Conservation (phyloP, 1,140 invertebrate genomes). For the Agrilus planipennis region DNA sequence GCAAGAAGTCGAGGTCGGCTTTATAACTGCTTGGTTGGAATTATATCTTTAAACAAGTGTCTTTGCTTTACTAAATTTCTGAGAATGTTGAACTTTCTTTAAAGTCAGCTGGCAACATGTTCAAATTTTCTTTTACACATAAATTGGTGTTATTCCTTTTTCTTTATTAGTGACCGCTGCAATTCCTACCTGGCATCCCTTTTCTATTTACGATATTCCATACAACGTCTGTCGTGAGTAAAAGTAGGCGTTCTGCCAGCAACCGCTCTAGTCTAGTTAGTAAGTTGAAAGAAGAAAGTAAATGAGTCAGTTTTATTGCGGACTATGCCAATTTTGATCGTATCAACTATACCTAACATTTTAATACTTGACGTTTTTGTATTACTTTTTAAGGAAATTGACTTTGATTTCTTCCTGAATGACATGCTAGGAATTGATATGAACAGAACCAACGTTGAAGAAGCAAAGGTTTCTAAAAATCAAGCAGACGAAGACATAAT, state of each 20-base stretch:
- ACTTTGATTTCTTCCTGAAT: constrained; percentile 16
- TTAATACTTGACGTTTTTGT: not conserved
- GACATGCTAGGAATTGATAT: constrained; percentile 21
- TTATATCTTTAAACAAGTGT: too few species aligned
- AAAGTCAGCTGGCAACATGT: too few species aligned
- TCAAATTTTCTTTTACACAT: too few species aligned
- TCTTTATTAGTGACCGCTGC: too few species aligned
- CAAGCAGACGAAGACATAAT: too few species aligned
- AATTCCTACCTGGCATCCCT: too few species aligned
- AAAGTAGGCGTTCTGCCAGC: not conserved
- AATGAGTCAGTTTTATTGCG: constrained; percentile 2
- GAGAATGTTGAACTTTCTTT: too few species aligned
- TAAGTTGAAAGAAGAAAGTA: not conserved
- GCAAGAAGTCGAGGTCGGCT: too few species aligned
- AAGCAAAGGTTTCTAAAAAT: not conserved
- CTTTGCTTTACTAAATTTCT: too few species aligned
- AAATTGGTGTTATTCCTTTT: too few species aligned
- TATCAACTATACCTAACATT: not conserved
- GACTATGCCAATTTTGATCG: too few species aligned
- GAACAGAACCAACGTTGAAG: constrained; percentile 8
- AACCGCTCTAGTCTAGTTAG: not conserved
- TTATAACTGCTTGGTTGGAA: too few species aligned
- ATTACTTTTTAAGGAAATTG: constrained; percentile 14
- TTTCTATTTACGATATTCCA: not conserved
- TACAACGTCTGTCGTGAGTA: not conserved